Evolutionary conservation across 2,113 vertebrate genomes (phyloP), one percentile per base, ranked within the genome.

Genomic region (Rhinopomastus cyanomelas): DNA sequence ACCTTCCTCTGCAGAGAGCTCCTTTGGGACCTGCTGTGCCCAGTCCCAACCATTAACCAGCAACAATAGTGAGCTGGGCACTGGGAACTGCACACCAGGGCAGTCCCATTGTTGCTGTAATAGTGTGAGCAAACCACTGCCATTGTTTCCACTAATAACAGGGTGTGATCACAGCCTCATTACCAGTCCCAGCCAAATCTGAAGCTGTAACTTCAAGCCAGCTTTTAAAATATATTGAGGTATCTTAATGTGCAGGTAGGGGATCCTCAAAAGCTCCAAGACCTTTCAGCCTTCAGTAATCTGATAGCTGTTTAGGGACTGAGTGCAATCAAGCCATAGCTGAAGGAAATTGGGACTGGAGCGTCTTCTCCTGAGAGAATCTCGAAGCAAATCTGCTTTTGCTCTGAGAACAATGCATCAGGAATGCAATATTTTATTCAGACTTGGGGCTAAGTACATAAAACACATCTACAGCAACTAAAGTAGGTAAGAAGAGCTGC

Each of bases 41-140:
- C 66, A 46, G 86, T 80, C 67, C 69, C 59, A 88, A 71, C 55
- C 62, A 88, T 85, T 94, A 92, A 61, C 53, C 88, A 92, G 59
- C 67, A 92, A 93, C 91, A 94, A 90, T 62, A 53, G 51, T 7
- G 25, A 19, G 61, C 68, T 12, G 4, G 30, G 66, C 0, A 2
- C 44, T 23, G 39, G 49, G 46, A 72, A 90, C 26, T 53, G 69
- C 51, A 42, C 0, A 1, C 9, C 18, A 64, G 9, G 2, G 37
- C 60, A 36, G 19, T 25, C 62, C 48, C 81, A 62, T 87, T 90
- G 85, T 64, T 87, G 61, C 44, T 76, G 32, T 80, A 93, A 91
- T 15, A 56, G 78, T 9, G 26, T 39, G 34, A 91, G 75, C 65
- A 92, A 94, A 92, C 48, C 86, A 57, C 74, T 39, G 49, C 84